Evolutionary conservation across 1,140 invertebrate species (phyloP), one percentile per base, ranked within the genome.

Genomic region (Heliconius himera): DNA sequence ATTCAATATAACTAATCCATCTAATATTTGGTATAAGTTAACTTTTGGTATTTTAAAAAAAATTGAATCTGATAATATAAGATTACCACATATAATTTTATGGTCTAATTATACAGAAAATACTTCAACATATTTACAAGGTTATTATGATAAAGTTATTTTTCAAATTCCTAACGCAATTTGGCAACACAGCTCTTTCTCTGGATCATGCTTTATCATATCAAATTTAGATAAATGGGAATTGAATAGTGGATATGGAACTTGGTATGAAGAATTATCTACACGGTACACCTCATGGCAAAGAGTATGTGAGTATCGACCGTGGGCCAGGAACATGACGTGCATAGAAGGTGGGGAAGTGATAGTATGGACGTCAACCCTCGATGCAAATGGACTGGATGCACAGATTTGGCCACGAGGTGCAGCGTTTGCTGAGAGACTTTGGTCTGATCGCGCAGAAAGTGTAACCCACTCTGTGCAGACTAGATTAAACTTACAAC

Each of bases 201-300:
- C 96, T 80, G 97, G 97, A 2, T 96, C 97, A 84, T 95, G 96
- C 56, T 95, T 97, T n/a, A 97, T 98, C 49, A 91, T 97, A 76
- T 97, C 97, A 0, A 97, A 98, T 85, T 96, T 97, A 54, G 97
- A 98, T 85, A 96, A 96, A 8, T 97, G 97, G 97, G 97, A 98
- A 89, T 95, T 98, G 60, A 97, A 98, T 82, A 97, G 97, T 82
- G 97, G 97, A 0, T 97, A 96, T 83, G 97, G 97, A 16, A 95
- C 95, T 49, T 98, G 97, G 97, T 91, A 97, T 38, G 96, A 96
- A 83, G 89, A 86, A 29, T 96, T 95, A 0, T 96, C 96, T 81
- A 96, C 96, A 1, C 96, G 97, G 2, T 98, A 97, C 87, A 95
- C 96, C 75, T 97, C 96, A 2, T 98, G 97, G 97, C 97, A 98